Conservation (phyloP, 2,113 vertebrate genomes). For the Saguinus imperator region DNA sequence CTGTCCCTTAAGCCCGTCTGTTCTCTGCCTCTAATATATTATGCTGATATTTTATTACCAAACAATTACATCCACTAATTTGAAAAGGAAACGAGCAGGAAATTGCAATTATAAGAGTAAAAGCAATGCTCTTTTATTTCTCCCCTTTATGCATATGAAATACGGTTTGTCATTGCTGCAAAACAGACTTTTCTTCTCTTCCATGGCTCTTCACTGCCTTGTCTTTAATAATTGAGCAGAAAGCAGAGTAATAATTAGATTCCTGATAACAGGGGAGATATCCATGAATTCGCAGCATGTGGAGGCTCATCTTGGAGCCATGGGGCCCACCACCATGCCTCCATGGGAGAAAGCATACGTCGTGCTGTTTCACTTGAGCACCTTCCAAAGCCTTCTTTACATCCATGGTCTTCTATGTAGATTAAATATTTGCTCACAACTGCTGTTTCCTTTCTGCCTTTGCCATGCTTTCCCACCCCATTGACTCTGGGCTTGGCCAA, state of each 20-base stretch:
- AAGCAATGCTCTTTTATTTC: constrained; percentile 81
- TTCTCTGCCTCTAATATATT: constrained; percentile 81
- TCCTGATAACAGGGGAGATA: constrained; percentile 70
- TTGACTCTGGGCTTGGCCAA: neutral
- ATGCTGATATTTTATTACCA: constrained; percentile 83
- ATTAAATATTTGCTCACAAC: constrained; percentile 32
- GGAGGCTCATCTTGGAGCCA: constrained; percentile 63
- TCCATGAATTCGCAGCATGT: constrained; percentile 50
- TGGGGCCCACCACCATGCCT: neutral
- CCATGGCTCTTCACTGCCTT: constrained; percentile 72
- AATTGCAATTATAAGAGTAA: constrained; percentile 82
- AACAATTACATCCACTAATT: constrained; percentile 83
- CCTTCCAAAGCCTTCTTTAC: constrained; percentile 42
- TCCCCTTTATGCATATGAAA: constrained; percentile 77
- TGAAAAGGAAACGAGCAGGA: constrained; percentile 82
- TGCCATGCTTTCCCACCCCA: neutral
- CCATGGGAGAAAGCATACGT: constrained; percentile 12
- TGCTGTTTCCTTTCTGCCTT: constrained; percentile 37
- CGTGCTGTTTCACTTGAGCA: constrained; percentile 39
- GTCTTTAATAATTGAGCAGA: constrained; percentile 79
- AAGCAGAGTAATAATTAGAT: constrained; percentile 73
- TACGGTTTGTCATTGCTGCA: constrained; percentile 73
- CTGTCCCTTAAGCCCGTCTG: constrained; percentile 79
- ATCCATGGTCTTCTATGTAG: neutral
- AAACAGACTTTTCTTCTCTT: constrained; percentile 73